These are phyloP conservation scores for Vidua chalybeata DNA, from an alignment of 2,113 vertebrate species.

Conservation along the genomic window DNA sequence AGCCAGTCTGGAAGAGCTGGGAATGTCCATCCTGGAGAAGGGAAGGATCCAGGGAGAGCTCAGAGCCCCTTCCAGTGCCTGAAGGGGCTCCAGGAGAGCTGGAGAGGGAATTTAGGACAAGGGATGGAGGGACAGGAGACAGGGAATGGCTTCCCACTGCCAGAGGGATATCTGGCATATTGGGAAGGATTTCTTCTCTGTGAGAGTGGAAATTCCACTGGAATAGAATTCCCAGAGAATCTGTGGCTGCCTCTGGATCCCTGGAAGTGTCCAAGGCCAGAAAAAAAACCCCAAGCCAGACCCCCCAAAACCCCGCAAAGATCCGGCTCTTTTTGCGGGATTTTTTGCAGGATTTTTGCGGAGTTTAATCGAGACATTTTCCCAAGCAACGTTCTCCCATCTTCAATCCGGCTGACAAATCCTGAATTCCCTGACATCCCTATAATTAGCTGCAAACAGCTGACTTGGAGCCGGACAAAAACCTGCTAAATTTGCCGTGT, in stretches of 20 bases:
- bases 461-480: not conserved
- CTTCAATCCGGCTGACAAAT: not conserved
- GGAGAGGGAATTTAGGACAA: not conserved
- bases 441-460: not conserved
- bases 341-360: not conserved
- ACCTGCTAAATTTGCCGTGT: not conserved
- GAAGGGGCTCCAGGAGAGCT: not conserved
- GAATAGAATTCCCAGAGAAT: not conserved
- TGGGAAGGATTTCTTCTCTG: not conserved
- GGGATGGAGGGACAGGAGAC: not conserved
- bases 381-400: not conserved
- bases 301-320: not conserved
- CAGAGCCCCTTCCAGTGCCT: not conserved
- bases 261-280: fast-evolving
- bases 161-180: fast-evolving
- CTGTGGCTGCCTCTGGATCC: not conserved
- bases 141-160: not conserved
- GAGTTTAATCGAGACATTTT: not conserved
- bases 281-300: not conserved
- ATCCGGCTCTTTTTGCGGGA: fast-evolving
- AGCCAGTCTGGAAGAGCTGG: not conserved
- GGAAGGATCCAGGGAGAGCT: fast-evolving
- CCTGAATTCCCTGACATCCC: not conserved
- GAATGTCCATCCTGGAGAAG: not conserved
- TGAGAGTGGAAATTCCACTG: not conserved